phyloP scores from a whole-genome alignment of 2,797 vertebrate species.

The Malurus leucopterus region DNA sequence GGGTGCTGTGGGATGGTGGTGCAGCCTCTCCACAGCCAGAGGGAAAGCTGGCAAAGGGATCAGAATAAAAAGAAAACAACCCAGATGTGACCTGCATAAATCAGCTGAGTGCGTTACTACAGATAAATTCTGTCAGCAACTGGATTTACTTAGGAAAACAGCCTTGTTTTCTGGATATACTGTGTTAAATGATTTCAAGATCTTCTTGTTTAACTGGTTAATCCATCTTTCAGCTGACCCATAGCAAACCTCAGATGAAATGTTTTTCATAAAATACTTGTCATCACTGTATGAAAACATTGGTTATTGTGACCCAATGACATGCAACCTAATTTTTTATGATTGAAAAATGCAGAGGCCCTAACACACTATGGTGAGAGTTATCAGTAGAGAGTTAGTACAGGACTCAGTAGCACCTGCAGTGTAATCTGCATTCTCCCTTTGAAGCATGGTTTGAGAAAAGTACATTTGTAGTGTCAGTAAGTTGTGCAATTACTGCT shows the following conservation, averaged over 20 bases:
- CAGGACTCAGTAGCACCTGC: background rate
- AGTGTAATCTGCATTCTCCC: background rate
- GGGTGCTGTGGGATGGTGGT: rapidly evolving
- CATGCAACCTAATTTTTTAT: background rate
- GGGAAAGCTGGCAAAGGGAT: background rate
- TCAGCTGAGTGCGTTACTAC: background rate
- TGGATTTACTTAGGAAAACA: background rate
- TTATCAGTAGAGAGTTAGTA: background rate
- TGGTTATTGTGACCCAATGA: background rate
- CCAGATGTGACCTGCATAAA: background rate
- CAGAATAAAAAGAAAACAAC: background rate
- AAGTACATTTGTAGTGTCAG: background rate
- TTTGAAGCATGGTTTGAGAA: background rate
- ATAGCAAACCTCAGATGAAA: background rate
- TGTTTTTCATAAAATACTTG: background rate
- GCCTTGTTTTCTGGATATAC: background rate
- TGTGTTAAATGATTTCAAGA: background rate
- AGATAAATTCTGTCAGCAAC: background rate
- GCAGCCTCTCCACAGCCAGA: background rate
- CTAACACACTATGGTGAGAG: rapidly evolving
- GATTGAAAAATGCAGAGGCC: rapidly evolving
- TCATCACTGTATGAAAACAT: background rate
- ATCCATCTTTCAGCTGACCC: background rate
- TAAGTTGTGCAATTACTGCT: background rate
- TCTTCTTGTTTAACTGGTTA: background rate